Base-by-base conservation (phyloP, 2,888 invertebrate species). In the Heliconius charithonia region DNA sequence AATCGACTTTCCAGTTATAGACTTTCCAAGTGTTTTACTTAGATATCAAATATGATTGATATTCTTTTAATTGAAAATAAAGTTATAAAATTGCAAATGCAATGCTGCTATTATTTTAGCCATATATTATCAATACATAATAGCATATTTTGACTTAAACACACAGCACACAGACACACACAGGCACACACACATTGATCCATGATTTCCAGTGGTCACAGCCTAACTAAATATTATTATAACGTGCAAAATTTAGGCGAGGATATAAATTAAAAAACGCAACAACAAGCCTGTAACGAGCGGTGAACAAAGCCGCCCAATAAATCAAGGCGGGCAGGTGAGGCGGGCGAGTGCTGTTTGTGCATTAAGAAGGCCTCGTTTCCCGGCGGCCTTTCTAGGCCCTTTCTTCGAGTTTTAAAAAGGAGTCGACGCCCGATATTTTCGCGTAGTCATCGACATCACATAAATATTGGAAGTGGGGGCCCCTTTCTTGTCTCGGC, bases 401-500 rank as follows among this genome's bases (percentile, higher is more conserved):
- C 93, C 91, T 94, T 95, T 93, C 94, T 94, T 92, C 93, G 84
- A 85, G 90, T 92, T 93, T 93, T 95, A 95, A 95, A 95, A 95
- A 95, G 95, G 93, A 93, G 93, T 93, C 94, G 91, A 93, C 91
- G 91, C 91, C 91, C 90, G 91, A 91, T 92, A 93, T 94, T 95
- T 94, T 92, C 90, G 95, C 93, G 87, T 86, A 93, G 95, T 95
- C 95, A 95, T 95, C 93, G 94, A 90, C 94, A 95, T 94, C 94
- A 95, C 95, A 95, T 95, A 95, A 95, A 95, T 95, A 95, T 95
- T 93, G 94, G 92, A 93, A 95, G 93, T 94, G 92, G 93, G 91
- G 92, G 91, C 92, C 92, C 93, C 92, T 93, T 94, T 94, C 95
- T 95, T 94, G 94, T 94, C 93, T 94, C 88, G 90, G 87, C 84